Percentiles rank a stretch among this genome's conserved stretches.
These are phyloP conservation scores for Sebastes schlegelii DNA, from an alignment of 2,113 vertebrate genomes.

Conservation along the genomic window DNA sequence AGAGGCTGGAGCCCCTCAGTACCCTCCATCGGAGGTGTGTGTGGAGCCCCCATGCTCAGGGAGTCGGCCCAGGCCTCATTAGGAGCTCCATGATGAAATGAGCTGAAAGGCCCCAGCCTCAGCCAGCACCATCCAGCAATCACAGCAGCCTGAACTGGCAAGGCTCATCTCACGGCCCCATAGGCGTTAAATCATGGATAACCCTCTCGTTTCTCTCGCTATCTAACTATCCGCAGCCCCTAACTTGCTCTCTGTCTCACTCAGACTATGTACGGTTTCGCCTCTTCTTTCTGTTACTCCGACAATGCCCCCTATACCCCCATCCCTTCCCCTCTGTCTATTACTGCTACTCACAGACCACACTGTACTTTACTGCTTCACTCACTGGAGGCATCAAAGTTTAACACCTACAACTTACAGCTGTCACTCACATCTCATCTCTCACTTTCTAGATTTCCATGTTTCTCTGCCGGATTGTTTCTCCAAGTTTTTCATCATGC, in stretches of 20 bases:
- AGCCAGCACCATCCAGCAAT: slow-evolving; percentile 75
- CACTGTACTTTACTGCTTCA: slow-evolving; percentile 69
- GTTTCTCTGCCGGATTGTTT: slow-evolving; percentile 57
- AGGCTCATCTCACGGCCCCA: slow-evolving; percentile 79
- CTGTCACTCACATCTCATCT: slow-evolving; percentile 72
- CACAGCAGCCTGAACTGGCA: slow-evolving; percentile 75
- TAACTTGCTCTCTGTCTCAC: slow-evolving; percentile 71
- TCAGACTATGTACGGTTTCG: slow-evolving; percentile 59
- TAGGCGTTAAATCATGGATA: slow-evolving; percentile 86
- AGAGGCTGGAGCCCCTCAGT: slow-evolving; percentile 49
- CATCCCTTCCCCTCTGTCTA: slow-evolving; percentile 35
- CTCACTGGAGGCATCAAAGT: slow-evolving; percentile 83
- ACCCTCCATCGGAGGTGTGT: slow-evolving; percentile 69
- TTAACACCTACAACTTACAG: slow-evolving; percentile 78
- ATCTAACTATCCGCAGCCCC: slow-evolving; percentile 73
- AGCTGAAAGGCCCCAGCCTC: slow-evolving; percentile 81
- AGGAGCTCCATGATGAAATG: slow-evolving; percentile 85
- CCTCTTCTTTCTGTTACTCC: slow-evolving; percentile 51
- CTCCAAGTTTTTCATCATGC: slow-evolving; percentile 72
- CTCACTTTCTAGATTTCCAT: slow-evolving; percentile 57
- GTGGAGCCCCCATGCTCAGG: slow-evolving; percentile 66
- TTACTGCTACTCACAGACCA: slow-evolving; percentile 61
- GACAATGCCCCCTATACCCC: slow-evolving; percentile 29
- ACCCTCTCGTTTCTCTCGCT: slow-evolving; percentile 76
- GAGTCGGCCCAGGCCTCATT: slow-evolving; percentile 83